Conservation (phyloP, 2,113 vertebrate genomes). For the Bettongia penicillata region DNA sequence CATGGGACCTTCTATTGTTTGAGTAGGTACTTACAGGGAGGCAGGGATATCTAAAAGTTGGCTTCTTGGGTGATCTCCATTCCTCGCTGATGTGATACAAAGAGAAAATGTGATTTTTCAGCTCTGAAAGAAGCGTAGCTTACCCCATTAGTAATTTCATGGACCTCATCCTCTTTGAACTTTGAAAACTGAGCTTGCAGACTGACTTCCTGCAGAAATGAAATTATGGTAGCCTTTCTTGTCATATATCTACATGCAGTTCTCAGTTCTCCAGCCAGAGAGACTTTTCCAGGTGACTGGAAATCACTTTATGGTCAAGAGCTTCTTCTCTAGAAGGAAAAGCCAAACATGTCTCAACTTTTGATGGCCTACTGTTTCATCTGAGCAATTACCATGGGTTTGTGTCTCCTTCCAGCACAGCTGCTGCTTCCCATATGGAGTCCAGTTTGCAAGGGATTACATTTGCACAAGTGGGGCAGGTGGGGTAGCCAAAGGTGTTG, state of each 20-base stretch:
- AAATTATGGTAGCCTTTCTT: background rate
- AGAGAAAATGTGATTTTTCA: background rate
- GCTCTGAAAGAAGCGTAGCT: background rate
- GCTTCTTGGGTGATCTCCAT: background rate
- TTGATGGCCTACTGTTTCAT: background rate
- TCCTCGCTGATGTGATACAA: background rate
- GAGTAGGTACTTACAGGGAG: background rate
- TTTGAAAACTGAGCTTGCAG: constrained; percentile 9
- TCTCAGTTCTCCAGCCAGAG: background rate
- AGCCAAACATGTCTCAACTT: background rate
- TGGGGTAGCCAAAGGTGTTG: background rate
- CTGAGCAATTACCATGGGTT: background rate
- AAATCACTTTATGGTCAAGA: background rate
- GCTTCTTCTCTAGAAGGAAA: background rate
- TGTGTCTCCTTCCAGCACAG: background rate
- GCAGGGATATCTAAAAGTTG: background rate
- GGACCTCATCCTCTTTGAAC: background rate
- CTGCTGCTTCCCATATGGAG: background rate
- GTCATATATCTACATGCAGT: background rate
- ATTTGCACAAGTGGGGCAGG: background rate
- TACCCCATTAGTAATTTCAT: background rate
- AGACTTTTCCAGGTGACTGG: background rate
- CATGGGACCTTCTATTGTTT: background rate
- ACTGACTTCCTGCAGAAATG: background rate
- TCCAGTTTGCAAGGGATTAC: background rate